Conservation (phyloP, 2,797 vertebrate genomes). For the Notoglanidium macrostoma region DNA sequence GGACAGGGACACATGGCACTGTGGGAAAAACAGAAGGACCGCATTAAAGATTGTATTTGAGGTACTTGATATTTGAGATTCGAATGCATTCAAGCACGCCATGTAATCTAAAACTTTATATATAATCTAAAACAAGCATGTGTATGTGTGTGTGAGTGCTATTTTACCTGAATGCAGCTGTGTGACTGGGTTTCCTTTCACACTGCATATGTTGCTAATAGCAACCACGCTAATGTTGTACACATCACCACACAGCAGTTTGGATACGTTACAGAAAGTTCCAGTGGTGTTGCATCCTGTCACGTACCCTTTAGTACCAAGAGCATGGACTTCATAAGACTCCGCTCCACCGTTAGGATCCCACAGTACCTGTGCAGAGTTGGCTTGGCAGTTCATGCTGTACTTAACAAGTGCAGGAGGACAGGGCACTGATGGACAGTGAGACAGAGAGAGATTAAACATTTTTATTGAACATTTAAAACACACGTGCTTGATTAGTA, state of each 20-base stretch:
- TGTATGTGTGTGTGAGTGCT: not conserved
- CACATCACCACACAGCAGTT: slow-evolving; percentile 70
- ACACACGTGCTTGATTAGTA: not conserved
- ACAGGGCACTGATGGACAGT: slow-evolving; percentile 71
- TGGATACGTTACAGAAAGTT: slow-evolving; percentile 65
- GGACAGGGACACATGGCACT: slow-evolving; percentile 73
- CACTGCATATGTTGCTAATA: slow-evolving; percentile 67
- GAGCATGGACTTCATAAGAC: slow-evolving; percentile 69
- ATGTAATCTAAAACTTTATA: not conserved
- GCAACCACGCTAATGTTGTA: slow-evolving; percentile 76
- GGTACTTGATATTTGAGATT: not conserved
- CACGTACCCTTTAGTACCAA: slow-evolving; percentile 58
- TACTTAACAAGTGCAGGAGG: slow-evolving; percentile 62
- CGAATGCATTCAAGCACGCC: not conserved
- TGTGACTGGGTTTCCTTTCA: slow-evolving; percentile 58
- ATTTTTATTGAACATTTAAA: not conserved
- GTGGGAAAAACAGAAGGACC: slow-evolving; percentile 19
- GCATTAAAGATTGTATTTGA: not conserved
- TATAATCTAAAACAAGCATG: not conserved
- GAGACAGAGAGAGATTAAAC: not conserved
- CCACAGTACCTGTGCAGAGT: slow-evolving; percentile 71
- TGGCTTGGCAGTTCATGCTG: slow-evolving; percentile 63
- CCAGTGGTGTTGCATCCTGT: slow-evolving; percentile 64
- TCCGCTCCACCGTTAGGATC: slow-evolving; percentile 62
- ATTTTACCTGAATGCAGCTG: slow-evolving; percentile 67